Conservation (phyloP, 1,140 invertebrate species). For the Lepidurus couesii region DNA sequence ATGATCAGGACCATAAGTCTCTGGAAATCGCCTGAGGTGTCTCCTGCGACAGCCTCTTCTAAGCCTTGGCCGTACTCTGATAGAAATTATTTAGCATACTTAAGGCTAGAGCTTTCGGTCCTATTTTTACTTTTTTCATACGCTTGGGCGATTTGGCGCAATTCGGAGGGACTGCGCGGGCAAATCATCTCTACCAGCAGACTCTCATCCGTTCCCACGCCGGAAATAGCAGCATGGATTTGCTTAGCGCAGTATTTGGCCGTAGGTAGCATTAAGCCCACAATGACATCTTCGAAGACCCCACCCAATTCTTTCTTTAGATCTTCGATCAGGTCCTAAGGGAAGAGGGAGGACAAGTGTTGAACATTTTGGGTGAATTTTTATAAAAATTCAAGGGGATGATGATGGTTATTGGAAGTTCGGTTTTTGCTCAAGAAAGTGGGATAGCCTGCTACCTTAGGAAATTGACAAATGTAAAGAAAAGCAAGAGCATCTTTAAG, state of each 20-base stretch:
- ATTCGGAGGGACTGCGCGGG: slow-evolving; percentile 78
- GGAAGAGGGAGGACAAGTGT: slow-evolving; percentile 19
- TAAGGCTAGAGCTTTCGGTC: neutral
- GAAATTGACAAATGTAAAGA: slow-evolving; percentile 3
- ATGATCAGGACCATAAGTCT: slow-evolving; percentile 64
- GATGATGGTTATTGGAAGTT: slow-evolving; percentile 4
- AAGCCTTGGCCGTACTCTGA: slow-evolving; percentile 75
- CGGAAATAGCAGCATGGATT: slow-evolving; percentile 59
- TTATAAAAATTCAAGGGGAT: neutral
- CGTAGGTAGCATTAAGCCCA: slow-evolving; percentile 63
- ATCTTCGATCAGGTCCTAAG: slow-evolving; percentile 63
- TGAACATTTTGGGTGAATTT: neutral
- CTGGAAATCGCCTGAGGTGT: slow-evolving; percentile 90
- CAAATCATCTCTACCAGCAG: slow-evolving; percentile 86
- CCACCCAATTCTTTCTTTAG: slow-evolving; percentile 68
- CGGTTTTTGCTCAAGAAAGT: neutral
- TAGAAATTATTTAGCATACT: slow-evolving; percentile 32
- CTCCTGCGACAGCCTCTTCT: slow-evolving; percentile 81
- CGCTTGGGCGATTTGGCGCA: slow-evolving; percentile 68
- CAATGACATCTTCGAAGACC: slow-evolving; percentile 68
- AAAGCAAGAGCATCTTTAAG: neutral
- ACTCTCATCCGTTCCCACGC: slow-evolving; percentile 57
- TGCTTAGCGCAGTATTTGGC: slow-evolving; percentile 64
- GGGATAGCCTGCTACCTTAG: neutral
- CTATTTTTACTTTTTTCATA: slow-evolving; percentile 67